Evolutionary conservation across 2,113 vertebrate species (phyloP).

Genomic region (Argyrosomus japonicus): DNA sequence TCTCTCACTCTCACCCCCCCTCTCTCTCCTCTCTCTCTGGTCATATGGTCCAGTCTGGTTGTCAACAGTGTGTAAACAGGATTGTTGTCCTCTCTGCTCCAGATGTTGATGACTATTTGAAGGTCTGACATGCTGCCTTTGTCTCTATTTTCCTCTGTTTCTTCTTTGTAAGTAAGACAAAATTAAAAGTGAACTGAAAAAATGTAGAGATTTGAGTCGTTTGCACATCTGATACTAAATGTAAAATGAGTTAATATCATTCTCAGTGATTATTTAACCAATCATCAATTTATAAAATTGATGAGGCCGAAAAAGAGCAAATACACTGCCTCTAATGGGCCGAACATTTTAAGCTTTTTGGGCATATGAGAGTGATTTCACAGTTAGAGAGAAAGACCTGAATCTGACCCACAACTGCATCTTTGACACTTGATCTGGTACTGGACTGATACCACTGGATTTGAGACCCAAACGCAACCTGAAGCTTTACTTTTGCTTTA

Average conservation of each 20-base stretch:
- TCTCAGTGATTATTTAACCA: background rate
- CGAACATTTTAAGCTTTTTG: background rate
- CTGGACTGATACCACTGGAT: background rate
- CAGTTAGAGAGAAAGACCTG: background rate
- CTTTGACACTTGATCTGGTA: background rate
- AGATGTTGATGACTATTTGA: constrained; percentile 74
- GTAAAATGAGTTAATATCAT: background rate
- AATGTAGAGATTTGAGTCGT: background rate
- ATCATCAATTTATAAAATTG: background rate
- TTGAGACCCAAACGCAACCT: background rate
- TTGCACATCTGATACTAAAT: background rate
- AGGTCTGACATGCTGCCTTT: constrained; percentile 50
- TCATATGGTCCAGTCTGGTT: constrained; percentile 59
- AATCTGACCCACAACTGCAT: background rate
- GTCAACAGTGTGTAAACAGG: constrained; percentile 60
- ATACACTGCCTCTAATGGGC: background rate
- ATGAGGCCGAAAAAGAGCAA: background rate
- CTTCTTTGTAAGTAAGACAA: background rate
- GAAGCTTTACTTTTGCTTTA: background rate
- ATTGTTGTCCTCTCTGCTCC: constrained; percentile 69
- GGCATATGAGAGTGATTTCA: background rate
- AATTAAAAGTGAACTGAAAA: background rate
- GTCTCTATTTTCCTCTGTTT: constrained; percentile 11
- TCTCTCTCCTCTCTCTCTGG: constrained; percentile 23
- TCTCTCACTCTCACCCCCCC: constrained; percentile 18